A percentile compares a stretch with the other conserved stretches of the same genome.
Conservation (phyloP, 2,797 vertebrate genomes). For the Lateolabrax maculatus region DNA sequence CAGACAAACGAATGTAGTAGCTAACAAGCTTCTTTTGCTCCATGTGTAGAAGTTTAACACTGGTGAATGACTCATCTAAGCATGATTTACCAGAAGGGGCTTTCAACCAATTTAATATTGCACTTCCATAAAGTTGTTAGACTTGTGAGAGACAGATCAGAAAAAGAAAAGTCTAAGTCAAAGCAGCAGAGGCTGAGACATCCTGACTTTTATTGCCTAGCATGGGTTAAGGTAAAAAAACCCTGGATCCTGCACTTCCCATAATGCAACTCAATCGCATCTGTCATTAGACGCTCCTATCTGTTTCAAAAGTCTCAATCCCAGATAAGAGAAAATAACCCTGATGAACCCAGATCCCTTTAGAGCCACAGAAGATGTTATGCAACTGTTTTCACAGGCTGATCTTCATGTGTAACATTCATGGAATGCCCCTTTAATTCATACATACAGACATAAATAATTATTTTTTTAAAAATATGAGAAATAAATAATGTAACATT, state of each 20-base stretch:
- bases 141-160: background rate
- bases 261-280: background rate
- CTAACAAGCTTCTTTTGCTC: background rate
- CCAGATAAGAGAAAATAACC: background rate
- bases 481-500: background rate
- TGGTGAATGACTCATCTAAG: background rate
- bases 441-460: too few relatives aligned
- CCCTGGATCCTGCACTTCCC: background rate
- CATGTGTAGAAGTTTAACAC: background rate
- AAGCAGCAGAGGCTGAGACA: background rate
- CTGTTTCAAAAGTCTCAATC: background rate
- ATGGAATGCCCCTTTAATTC: background rate
- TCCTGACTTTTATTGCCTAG: background rate
- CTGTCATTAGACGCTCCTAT: background rate
- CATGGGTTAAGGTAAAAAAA: background rate
- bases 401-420: background rate
- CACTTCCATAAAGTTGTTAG: background rate
- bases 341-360: background rate
- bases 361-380: background rate
- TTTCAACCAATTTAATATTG: background rate
- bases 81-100: background rate
- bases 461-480: background rate
- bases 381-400: conserved; percentile 4
- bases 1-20: background rate
- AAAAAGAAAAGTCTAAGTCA: background rate